Percentiles rank a stretch among this genome's conserved stretches.
Conservation (phyloP, 2,888 invertebrate genomes). For the Caenorhabditis auriculariae region DNA sequence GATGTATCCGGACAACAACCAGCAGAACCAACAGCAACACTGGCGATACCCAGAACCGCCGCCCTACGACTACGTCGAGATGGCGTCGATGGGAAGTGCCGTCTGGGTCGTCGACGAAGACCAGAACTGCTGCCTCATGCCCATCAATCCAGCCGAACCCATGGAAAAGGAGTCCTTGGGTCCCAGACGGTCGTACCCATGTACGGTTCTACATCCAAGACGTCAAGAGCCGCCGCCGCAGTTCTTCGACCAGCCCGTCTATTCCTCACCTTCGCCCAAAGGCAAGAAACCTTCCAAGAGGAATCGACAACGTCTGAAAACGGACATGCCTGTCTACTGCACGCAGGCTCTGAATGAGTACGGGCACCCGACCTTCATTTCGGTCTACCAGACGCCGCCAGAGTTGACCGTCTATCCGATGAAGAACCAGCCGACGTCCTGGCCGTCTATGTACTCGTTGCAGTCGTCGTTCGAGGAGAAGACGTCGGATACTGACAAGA, state of each 20-base stretch:
- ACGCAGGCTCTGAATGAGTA: constrained; percentile 10
- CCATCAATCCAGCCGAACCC: constrained; percentile 3
- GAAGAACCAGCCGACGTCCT: background rate
- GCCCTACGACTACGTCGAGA: constrained; percentile 30
- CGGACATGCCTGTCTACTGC: background rate
- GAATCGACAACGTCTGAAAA: background rate
- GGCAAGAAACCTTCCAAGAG: background rate
- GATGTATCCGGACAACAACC: background rate
- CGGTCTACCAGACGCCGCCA: constrained; percentile 6
- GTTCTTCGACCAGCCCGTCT: background rate
- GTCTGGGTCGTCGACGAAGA: constrained; percentile 13
- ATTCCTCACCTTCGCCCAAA: background rate
- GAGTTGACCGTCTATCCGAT: constrained; percentile 9
- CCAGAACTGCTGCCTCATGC: constrained; percentile 5
- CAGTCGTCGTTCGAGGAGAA: background rate
- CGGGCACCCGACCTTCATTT: constrained; percentile 7
- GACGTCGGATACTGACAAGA: constrained; percentile 3
- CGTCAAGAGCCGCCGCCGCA: constrained; percentile 5
- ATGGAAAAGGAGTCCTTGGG: constrained; percentile 8
- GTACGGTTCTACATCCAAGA: constrained; percentile 13
- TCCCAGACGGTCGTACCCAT: constrained; percentile 18
- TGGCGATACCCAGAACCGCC: constrained; percentile 16
- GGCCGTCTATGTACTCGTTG: background rate
- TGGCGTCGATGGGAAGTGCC: constrained; percentile 18
- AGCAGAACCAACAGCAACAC: constrained; percentile 5